Conservation (phyloP, 2,113 vertebrate species). For the Solea solea region DNA sequence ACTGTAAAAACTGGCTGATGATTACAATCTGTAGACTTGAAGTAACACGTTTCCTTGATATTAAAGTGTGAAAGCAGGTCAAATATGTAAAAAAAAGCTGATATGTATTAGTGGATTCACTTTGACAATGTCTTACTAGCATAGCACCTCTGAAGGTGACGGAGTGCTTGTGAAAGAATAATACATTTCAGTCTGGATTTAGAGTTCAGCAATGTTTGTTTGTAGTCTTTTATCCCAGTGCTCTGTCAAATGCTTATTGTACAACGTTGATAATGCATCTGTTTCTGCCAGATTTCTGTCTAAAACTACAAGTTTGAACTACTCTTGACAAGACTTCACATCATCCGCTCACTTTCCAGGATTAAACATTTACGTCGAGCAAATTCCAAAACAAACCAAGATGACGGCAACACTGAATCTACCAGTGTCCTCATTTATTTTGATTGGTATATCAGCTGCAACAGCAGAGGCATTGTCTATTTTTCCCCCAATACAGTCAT, state of each 20-base stretch:
- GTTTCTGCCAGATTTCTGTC: constrained; percentile 25
- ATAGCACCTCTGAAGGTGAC: constrained; percentile 34
- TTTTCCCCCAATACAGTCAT: not conserved
- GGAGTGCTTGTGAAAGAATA: constrained; percentile 34
- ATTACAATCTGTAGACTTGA: constrained; percentile 18
- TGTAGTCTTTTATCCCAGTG: constrained; percentile 12
- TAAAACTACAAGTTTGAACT: constrained; percentile 12
- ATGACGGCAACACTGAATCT: not conserved
- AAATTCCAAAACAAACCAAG: constrained; percentile 25
- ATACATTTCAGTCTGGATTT: constrained; percentile 24
- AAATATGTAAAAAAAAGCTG: constrained; percentile 20
- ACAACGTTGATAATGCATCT: constrained; percentile 29
- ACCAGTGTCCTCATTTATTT: not conserved
- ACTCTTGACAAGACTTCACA: constrained; percentile 9
- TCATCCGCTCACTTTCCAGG: not conserved
- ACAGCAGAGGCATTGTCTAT: not conserved
- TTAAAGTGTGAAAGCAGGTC: constrained; percentile 21
- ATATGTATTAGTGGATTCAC: constrained; percentile 6
- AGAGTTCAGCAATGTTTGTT: constrained; percentile 16
- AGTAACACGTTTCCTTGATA: constrained; percentile 22
- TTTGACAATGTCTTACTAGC: constrained; percentile 20
- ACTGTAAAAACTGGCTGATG: no score
- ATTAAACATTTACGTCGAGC: not conserved
- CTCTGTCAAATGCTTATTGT: constrained; percentile 23
- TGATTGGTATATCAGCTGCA: not conserved